Evolutionary conservation across 2,113 vertebrate species (phyloP).

Genomic region (Nesoenas mayeri): DNA sequence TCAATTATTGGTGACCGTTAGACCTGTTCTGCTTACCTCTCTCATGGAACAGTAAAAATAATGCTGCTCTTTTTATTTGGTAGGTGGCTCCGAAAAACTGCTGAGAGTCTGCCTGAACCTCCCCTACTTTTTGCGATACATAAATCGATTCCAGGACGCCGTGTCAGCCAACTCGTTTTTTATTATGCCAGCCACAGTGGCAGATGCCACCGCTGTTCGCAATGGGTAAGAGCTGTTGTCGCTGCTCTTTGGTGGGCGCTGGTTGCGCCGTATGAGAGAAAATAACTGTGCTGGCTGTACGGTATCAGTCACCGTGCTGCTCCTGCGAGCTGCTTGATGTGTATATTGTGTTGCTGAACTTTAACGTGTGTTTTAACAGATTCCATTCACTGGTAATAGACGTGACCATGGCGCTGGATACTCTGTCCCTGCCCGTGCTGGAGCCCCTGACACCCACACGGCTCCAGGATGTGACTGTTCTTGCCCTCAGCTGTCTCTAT

Average conservation of each 20-base stretch:
- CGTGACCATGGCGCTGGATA: constrained; percentile 98
- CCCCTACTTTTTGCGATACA: constrained; percentile 97
- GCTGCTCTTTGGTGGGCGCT: background rate
- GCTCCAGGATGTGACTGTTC: constrained; percentile 93
- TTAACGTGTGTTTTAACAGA: constrained; percentile 49
- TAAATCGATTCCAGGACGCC: constrained; percentile 99
- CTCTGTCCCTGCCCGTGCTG: constrained; percentile 93
- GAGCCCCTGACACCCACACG: constrained; percentile 94
- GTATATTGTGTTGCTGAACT: background rate
- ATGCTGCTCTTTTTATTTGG: background rate
- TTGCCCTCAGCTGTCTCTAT: constrained; percentile 97
- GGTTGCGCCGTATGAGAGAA: background rate
- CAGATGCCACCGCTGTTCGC: constrained; percentile 96
- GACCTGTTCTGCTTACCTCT: background rate
- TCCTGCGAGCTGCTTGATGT: background rate
- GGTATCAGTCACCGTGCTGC: background rate
- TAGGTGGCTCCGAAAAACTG: constrained; percentile 97
- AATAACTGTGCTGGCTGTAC: background rate
- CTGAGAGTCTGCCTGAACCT: constrained; percentile 96
- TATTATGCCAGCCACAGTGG: constrained; percentile 98
- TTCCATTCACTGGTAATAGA: constrained; percentile 98
- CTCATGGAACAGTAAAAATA: background rate
- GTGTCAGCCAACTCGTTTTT: constrained; percentile 98
- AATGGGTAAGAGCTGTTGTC: constrained; percentile 82
- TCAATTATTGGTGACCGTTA: background rate